Conservation (phyloP, 2,797 vertebrate genomes). For the Lindbergichthys nudifrons region DNA sequence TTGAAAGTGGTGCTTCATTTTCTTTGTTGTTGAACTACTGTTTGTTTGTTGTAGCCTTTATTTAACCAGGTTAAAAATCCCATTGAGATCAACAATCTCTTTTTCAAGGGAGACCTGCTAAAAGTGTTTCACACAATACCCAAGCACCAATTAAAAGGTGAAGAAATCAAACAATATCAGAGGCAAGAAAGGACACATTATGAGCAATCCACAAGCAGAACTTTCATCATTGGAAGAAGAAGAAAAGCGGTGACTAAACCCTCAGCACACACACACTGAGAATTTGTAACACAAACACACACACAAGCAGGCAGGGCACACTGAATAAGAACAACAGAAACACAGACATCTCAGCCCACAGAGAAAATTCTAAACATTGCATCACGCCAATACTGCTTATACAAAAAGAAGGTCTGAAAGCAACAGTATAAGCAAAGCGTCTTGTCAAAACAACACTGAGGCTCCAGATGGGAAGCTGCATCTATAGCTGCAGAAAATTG, state of each 20-base stretch:
- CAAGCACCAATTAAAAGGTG: constrained; percentile 45
- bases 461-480: constrained; percentile 33
- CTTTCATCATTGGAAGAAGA: constrained; percentile 37
- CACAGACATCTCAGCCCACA: background rate
- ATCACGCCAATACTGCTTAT: constrained; percentile 44
- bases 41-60: too few species aligned
- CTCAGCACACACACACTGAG: background rate
- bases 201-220: constrained; percentile 25
- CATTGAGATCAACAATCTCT: too few species aligned
- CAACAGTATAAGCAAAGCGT: constrained; percentile 48
- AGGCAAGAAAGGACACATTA: constrained; percentile 25
- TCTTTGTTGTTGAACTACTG: constrained; percentile 31
- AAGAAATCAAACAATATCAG: constrained; percentile 33
- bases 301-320: background rate
- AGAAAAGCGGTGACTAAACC: constrained; percentile 40
- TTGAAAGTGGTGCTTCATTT: constrained; percentile 44
- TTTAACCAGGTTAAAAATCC: too few species aligned
- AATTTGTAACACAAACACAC: background rate
- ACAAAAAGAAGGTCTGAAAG: constrained; percentile 45
- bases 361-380: constrained; percentile 47
- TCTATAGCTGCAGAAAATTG: constrained; percentile 46
- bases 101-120: too few species aligned
- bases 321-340: constrained; percentile 31
- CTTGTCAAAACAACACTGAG: constrained; percentile 45
- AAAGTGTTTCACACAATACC: constrained; percentile 15